Conservation (phyloP, 2,888 invertebrate species). For the Stenodema calcarata region DNA sequence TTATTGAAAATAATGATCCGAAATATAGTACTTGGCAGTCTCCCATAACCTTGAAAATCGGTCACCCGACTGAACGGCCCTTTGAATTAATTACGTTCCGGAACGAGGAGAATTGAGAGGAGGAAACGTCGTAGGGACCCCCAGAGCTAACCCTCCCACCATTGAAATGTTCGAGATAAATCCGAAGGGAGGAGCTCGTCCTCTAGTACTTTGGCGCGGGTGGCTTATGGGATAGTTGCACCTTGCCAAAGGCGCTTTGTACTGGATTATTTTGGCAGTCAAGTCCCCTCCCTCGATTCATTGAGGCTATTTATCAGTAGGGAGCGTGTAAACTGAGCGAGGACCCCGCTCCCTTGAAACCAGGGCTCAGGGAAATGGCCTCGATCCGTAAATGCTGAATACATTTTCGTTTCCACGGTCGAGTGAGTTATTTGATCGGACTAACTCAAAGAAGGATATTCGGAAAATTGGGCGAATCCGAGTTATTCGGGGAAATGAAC, state of each 20-base stretch:
- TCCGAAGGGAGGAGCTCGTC: background rate
- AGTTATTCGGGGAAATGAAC: too few relatives aligned
- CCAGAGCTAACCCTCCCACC: background rate
- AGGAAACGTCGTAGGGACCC: background rate
- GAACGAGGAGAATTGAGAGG: background rate
- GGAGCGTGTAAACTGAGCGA: background rate
- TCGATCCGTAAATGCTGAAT: background rate
- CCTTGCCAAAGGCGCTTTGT: constrained; percentile 16
- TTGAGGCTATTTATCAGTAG: background rate
- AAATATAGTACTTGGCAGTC: background rate
- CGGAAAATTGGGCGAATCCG: background rate
- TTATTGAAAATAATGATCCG: too few relatives aligned
- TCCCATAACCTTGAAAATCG: background rate
- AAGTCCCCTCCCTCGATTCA: background rate
- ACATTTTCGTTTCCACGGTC: background rate
- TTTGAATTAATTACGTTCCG: constrained; percentile 7
- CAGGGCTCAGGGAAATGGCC: background rate
- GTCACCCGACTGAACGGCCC: constrained; percentile 1
- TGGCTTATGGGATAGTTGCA: constrained; percentile 1
- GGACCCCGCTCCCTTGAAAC: background rate
- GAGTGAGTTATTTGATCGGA: background rate
- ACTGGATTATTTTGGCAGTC: constrained; percentile 5
- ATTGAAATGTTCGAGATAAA: background rate
- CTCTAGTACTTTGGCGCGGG: background rate
- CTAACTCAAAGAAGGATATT: background rate